Percentiles rank a stretch among this genome's conserved stretches.
These are phyloP conservation scores for Heliothis virescens DNA, from an alignment of 1,140 invertebrate genomes.

Conservation along the genomic window DNA sequence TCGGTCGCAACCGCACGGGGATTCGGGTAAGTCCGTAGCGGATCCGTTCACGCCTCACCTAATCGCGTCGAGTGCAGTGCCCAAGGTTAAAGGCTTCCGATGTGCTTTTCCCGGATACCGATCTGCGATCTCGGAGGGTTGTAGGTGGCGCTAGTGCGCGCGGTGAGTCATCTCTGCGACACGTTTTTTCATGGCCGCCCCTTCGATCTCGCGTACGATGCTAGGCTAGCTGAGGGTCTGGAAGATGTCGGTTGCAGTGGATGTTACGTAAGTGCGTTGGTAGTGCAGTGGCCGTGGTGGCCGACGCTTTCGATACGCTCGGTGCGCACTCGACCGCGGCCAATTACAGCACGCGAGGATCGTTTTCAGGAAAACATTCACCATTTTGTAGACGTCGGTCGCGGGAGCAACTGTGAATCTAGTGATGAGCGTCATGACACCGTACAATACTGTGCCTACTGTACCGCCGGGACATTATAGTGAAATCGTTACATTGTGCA, in stretches of 20 bases:
- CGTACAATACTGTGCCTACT: constrained; percentile 54
- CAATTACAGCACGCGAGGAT: constrained; percentile 77
- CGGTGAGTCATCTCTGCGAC: constrained; percentile 84
- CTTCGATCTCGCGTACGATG: constrained; percentile 74
- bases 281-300: constrained; percentile 76
- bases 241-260: constrained; percentile 79
- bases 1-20: constrained; percentile 60
- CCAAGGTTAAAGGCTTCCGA: constrained; percentile 69
- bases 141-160: constrained; percentile 77
- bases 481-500: constrained; percentile 69
- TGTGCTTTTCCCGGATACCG: constrained; percentile 69
- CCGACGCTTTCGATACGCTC: constrained; percentile 75
- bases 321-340: constrained; percentile 74
- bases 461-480: constrained; percentile 49
- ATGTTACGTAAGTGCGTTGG: constrained; percentile 81
- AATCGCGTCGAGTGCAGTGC: constrained; percentile 60
- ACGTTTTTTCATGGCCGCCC: constrained; percentile 83
- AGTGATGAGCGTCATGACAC: constrained; percentile 61
- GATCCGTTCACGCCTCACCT: constrained; percentile 47
- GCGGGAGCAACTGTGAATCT: constrained; percentile 67
- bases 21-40: constrained; percentile 77
- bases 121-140: constrained; percentile 59
- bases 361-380: constrained; percentile 83
- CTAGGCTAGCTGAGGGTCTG: constrained; percentile 58
- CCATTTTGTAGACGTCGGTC: constrained; percentile 78